Conservation (phyloP, 2,888 invertebrate genomes). For the Teleogryllus oceanicus region DNA sequence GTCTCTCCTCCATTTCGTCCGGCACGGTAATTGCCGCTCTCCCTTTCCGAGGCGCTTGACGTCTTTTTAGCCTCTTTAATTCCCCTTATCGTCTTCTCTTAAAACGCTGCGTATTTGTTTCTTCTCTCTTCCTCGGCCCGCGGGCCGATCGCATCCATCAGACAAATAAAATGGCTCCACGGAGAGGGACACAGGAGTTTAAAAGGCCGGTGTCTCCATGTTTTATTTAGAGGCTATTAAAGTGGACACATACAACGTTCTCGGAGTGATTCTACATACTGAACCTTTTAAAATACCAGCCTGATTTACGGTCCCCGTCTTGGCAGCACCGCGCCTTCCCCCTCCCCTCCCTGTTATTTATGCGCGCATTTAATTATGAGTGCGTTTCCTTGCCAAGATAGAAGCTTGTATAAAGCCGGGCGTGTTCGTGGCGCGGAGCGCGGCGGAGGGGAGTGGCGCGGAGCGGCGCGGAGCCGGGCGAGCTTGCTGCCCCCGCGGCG, state of each 20-base stretch:
- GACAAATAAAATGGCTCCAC: slow-evolving; percentile 18
- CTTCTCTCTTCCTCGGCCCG: neutral
- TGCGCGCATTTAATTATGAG: slow-evolving; percentile 9
- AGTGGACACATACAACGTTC: slow-evolving; percentile 18
- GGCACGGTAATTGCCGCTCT: slow-evolving; percentile 3
- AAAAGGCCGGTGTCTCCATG: slow-evolving; percentile 18
- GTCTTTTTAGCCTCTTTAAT: slow-evolving; percentile 4
- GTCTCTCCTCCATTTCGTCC: neutral
- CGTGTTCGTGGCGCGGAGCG: neutral
- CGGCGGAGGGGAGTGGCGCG: neutral
- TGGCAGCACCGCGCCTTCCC: neutral
- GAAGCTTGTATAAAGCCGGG: neutral
- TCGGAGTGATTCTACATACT: slow-evolving; percentile 18
- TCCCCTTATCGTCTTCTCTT: neutral
- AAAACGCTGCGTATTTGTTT: slow-evolving; percentile 18
- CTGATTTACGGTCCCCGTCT: neutral
- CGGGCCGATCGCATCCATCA: neutral
- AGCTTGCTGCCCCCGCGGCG: neutral
- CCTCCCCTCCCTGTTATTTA: neutral
- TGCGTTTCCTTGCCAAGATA: slow-evolving; percentile 18
- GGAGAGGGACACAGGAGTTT: slow-evolving; percentile 5
- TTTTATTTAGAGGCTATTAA: slow-evolving; percentile 18
- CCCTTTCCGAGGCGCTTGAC: neutral
- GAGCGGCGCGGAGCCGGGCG: neutral
- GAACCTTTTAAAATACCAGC: slow-evolving; percentile 18